Conservation (phyloP, 2,113 vertebrate species). For the Glaucomys volans region DNA sequence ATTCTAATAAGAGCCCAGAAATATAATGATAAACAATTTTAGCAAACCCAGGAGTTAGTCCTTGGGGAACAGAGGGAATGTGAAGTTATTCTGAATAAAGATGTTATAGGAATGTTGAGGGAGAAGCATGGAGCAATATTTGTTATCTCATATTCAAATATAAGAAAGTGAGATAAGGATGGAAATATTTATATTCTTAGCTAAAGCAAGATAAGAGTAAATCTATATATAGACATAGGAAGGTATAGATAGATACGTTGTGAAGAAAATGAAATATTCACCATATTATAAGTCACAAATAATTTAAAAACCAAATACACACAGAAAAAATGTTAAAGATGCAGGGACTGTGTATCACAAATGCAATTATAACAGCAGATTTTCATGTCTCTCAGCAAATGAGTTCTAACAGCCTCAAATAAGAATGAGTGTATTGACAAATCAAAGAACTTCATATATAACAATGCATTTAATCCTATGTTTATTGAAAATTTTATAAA, state of each 20-base stretch:
- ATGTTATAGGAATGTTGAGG: not conserved
- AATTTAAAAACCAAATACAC: constrained; percentile 6
- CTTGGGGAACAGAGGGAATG: not conserved
- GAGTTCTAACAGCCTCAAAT: not conserved
- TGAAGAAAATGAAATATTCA: not conserved
- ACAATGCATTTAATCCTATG: not conserved
- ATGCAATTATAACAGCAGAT: not conserved
- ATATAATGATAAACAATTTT: not conserved
- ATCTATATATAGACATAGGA: not conserved
- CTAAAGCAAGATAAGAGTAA: not conserved
- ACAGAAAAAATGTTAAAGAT: not conserved
- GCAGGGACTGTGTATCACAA: not conserved
- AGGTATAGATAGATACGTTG: not conserved
- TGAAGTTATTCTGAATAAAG: not conserved
- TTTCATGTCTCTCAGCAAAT: not conserved
- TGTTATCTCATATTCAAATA: not conserved
- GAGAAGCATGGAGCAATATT: not conserved
- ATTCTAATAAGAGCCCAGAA: not conserved
- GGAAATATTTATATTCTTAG: not conserved
- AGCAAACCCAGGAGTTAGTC: not conserved
- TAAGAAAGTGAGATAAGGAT: not conserved
- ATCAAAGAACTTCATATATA: not conserved
- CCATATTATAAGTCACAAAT: not conserved
- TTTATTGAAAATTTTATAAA: not conserved
- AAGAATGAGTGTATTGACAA: not conserved